Evolutionary conservation across 2,888 invertebrate genomes (phyloP).

Genomic region (Hedychridium roseum): DNA sequence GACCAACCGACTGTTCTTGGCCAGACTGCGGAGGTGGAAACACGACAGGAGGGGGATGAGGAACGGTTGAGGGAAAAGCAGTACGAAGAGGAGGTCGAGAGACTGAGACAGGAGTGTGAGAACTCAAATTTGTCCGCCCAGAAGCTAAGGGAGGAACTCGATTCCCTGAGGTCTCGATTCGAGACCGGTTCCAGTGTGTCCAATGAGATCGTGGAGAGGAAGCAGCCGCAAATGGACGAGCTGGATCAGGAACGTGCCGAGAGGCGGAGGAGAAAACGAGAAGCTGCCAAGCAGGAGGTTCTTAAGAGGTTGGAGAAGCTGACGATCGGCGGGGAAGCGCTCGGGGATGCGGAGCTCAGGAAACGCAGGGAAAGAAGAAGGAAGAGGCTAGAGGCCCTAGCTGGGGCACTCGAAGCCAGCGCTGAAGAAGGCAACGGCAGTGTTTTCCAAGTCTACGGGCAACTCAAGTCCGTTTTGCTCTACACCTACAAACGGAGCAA

Average conservation of each 20-base stretch:
- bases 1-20: slow-evolving; percentile 30
- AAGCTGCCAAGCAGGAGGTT: slow-evolving; percentile 57
- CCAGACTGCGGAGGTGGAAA: slow-evolving; percentile 10
- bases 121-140: slow-evolving; percentile 53
- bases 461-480: slow-evolving; percentile 42
- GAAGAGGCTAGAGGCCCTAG: slow-evolving; percentile 52
- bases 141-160: slow-evolving; percentile 48
- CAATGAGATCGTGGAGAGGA: slow-evolving; percentile 8
- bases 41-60: slow-evolving; percentile 14
- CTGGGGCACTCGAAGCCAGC: slow-evolving; percentile 54
- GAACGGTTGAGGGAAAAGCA: slow-evolving; percentile 10
- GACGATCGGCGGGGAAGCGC: slow-evolving; percentile 59
- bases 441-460: slow-evolving; percentile 61
- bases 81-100: slow-evolving; percentile 45
- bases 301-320: slow-evolving; percentile 54
- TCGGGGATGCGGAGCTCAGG: slow-evolving; percentile 50
- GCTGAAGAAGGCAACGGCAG: slow-evolving; percentile 55
- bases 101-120: slow-evolving; percentile 47
- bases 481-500: background rate
- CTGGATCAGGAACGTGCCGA: slow-evolving; percentile 49
- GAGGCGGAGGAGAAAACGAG: slow-evolving; percentile 49
- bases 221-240: slow-evolving; percentile 21
- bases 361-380: slow-evolving; percentile 50
- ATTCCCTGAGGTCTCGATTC: slow-evolving; percentile 39
- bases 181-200: slow-evolving; percentile 13